Percentiles rank a stretch among this genome's conserved stretches.
Conservation (phyloP, 2,888 invertebrate species). For the Ephialtes manifestator region DNA sequence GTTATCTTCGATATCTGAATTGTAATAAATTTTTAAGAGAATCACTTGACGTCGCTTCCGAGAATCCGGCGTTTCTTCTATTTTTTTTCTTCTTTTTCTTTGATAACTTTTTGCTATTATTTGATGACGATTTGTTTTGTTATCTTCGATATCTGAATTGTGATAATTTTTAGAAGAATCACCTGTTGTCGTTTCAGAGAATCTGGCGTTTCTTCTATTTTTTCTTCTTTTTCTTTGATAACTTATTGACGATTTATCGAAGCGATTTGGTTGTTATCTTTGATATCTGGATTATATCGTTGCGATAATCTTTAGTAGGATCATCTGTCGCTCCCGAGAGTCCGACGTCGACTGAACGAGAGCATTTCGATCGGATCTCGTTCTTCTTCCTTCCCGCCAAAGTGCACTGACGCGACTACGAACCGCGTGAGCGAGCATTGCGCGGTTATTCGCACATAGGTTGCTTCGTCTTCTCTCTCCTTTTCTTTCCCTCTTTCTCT, state of each 20-base stretch:
- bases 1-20: too few species aligned
- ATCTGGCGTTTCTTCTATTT: too few species aligned
- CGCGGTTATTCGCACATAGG: conserved; percentile 45
- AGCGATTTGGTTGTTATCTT: neutral
- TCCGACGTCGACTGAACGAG: conserved; percentile 58
- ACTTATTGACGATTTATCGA: neutral
- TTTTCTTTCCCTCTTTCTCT: too few species aligned
- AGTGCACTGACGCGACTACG: conserved; percentile 60
- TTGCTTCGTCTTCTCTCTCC: neutral
- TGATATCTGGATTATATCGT: conserved; percentile 1
- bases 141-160: too few species aligned
- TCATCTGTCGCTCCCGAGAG: conserved; percentile 59
- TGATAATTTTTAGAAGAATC: too few species aligned
- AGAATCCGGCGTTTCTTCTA: too few species aligned
- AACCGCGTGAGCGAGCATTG: conserved; percentile 17
- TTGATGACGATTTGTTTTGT: neutral
- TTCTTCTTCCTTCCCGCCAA: conserved; percentile 69
- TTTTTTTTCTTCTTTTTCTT: too few species aligned
- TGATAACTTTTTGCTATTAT: too few species aligned
- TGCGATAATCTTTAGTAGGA: conserved; percentile 34
- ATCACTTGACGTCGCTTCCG: too few species aligned
- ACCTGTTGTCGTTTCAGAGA: too few species aligned
- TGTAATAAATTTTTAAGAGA: too few species aligned
- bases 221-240: neutral
- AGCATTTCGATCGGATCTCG: conserved; percentile 47